Evolutionary conservation across 2,797 vertebrate species (phyloP), one percentile per base, ranked within the genome.

Genomic region (Sebastes minor): DNA sequence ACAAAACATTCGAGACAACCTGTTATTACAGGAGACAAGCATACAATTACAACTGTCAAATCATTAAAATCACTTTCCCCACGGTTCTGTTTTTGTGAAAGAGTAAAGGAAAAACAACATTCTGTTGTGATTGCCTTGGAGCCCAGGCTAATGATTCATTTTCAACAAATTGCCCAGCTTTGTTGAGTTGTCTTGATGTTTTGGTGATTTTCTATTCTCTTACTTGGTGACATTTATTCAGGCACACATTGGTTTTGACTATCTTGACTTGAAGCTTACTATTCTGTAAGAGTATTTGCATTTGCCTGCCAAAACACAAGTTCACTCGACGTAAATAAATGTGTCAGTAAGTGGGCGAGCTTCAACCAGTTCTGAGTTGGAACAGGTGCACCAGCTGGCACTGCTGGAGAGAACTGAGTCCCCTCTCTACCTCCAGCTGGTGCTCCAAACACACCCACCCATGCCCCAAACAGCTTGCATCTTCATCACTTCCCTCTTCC

Each of bases 331-430:
- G 68, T 62, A 76, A 69, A 84, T 76, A 71, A 70, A 85, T 64
- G 76, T 74, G 80, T 87, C 63, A 71, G 68, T 53, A 53, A 82
- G 71, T 68, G 76, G 61, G 65, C 18, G 22, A 77, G 55, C 71
- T 73, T 80, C 68, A 75, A 70, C 25, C 68, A 16, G 18, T 55
- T 76, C 69, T n/a, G 60, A 85, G 67, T 53, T 71, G 76, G 75
- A 88, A 79, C 79, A 89, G 77, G 83, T 89, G 76, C 82, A 88
- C 25, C 86, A 84, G 83, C 80, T 90, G 88, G 76, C 87, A 63
- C 74, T 56, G 59, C 84, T 73, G 74, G 76, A 59, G 53, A 71
- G 74, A 82, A 74, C 63, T 35, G 56, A 80, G 33, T 65, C 35
- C 55, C 63, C 68, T 79, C 84, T 84, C 42, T 64, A 71, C 73